phyloP scores from a whole-genome alignment of 2,113 vertebrate species.

The Aspiorhynchus laticeps region DNA sequence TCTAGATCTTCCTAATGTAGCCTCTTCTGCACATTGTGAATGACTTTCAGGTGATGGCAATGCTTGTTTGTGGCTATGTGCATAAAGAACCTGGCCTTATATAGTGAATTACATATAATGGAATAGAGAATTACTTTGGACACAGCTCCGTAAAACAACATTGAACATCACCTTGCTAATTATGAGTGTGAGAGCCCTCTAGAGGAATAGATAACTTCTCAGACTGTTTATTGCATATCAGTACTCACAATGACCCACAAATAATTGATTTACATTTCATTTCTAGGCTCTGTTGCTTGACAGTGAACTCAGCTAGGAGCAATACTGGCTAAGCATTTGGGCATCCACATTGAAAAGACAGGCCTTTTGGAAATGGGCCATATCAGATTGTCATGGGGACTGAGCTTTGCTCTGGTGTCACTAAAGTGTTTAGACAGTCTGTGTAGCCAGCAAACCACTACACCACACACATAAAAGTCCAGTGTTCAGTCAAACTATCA shows the following conservation, averaged over 20 bases:
- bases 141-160: not conserved
- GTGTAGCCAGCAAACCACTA: not conserved
- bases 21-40: no score
- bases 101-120: no score
- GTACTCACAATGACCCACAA: not conserved
- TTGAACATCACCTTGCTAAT: not conserved
- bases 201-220: not conserved
- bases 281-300: not conserved
- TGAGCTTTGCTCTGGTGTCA: constrained; percentile 15
- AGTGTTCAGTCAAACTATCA: not conserved
- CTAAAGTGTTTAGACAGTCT: constrained; percentile 20
- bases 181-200: not conserved
- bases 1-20: no score
- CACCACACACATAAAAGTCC: not conserved
- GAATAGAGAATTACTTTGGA: not conserved
- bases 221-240: not conserved
- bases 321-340: not conserved
- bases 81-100: no score
- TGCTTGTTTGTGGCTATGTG: no score
- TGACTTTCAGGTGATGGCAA: no score
- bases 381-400: constrained; percentile 26
- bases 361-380: constrained; percentile 10
- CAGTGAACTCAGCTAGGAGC: not conserved
- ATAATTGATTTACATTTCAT: not conserved
- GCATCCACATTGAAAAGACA: not conserved